Evolutionary conservation across 1,140 invertebrate genomes (phyloP).

Genomic region (Drusus annulatus): DNA sequence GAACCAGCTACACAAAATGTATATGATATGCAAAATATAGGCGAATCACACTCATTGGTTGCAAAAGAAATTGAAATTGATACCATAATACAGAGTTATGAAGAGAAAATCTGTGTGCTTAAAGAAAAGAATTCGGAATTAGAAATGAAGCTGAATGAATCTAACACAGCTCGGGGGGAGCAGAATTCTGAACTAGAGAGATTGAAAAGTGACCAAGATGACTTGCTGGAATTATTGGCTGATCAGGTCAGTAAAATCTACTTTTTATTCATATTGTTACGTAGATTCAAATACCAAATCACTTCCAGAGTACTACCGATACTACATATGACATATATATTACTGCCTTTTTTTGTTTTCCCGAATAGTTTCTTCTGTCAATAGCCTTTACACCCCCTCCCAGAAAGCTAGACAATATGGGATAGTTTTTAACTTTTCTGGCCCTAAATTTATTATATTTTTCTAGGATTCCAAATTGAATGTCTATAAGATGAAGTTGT

Average conservation of each 20-base stretch:
- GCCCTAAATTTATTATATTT: background rate
- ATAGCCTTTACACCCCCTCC: no score
- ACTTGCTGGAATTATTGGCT: slow-evolving; percentile 87
- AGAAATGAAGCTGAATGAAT: slow-evolving; percentile 60
- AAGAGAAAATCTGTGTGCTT: slow-evolving; percentile 49
- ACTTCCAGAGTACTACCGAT: no score
- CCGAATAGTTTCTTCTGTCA: no score
- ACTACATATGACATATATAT: no score
- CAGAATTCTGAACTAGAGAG: slow-evolving; percentile 76
- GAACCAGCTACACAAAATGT: slow-evolving; percentile 11
- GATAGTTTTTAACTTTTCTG: no score
- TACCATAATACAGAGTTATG: slow-evolving; percentile 47
- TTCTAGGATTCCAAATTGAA: slow-evolving; percentile 82
- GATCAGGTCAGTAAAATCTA: slow-evolving; percentile 72
- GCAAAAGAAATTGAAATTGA: slow-evolving; percentile 41
- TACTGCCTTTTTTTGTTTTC: no score
- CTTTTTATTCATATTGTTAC: no score
- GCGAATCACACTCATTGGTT: slow-evolving; percentile 15
- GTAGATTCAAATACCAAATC: no score
- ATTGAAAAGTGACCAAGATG: slow-evolving; percentile 91
- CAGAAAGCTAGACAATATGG: no score
- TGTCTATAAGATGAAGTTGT: slow-evolving; percentile 79
- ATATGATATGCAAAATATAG: slow-evolving; percentile 37
- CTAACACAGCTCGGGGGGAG: slow-evolving; percentile 59
- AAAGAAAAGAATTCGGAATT: slow-evolving; percentile 55